Conservation (phyloP, 2,888 invertebrate species). For the Limnephilus rhombicus region DNA sequence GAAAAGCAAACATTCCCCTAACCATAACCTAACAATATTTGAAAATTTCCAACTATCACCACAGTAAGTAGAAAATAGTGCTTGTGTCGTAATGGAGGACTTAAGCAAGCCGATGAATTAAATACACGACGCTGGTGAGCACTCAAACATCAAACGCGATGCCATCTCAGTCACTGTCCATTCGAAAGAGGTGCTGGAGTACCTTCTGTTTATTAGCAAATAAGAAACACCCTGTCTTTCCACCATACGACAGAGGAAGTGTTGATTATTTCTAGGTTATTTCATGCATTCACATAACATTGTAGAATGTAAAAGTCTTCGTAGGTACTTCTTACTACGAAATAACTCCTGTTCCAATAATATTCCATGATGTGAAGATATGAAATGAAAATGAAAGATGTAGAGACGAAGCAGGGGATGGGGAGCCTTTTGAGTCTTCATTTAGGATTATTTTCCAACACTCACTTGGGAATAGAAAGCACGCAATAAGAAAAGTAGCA, state of each 20-base stretch:
- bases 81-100: no score
- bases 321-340: background rate
- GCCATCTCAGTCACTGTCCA: no score
- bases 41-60: no score
- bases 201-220: background rate
- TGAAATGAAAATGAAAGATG: background rate
- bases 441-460: slow-evolving; percentile 16
- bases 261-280: background rate
- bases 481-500: background rate
- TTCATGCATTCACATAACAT: background rate
- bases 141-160: no score
- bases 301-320: background rate
- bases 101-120: no score
- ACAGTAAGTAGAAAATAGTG: no score
- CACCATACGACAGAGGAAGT: background rate
- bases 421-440: background rate
- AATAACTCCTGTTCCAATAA: background rate
- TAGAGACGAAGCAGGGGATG: background rate
- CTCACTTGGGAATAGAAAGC: slow-evolving; percentile 27
- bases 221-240: background rate
- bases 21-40: no score
- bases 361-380: background rate
- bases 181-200: background rate
- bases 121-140: no score
- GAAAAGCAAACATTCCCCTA: no score